phyloP scores from a whole-genome alignment of 2,113 vertebrate genomes.

The Sclerurus mexicanus region DNA sequence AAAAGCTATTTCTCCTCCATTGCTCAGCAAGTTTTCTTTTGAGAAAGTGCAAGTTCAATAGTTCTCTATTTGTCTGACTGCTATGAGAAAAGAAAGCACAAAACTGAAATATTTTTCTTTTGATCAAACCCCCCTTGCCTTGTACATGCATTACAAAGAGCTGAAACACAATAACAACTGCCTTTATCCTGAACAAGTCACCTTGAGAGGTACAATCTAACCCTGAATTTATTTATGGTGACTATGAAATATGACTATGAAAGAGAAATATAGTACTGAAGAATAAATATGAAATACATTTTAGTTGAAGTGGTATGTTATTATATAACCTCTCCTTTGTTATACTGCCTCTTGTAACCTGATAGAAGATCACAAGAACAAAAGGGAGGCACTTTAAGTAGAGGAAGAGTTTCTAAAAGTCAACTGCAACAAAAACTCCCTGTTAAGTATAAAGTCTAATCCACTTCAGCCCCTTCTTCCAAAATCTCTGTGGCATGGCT shows the following conservation, averaged over 20 bases:
- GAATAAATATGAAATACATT: conserved; percentile 29
- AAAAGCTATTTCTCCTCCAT: not conserved
- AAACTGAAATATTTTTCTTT: conserved; percentile 5
- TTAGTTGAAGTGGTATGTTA: not conserved
- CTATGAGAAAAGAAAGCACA: not conserved
- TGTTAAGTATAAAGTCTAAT: not conserved
- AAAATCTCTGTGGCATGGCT: not conserved
- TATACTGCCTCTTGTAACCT: not conserved
- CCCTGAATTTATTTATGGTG: conserved; percentile 28
- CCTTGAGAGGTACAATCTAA: conserved; percentile 38
- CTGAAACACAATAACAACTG: not conserved
- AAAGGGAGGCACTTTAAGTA: not conserved
- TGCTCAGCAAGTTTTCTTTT: not conserved
- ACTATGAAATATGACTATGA: conserved; percentile 10
- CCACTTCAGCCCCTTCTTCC: not conserved
- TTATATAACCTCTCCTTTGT: conserved; percentile 9
- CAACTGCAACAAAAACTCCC: not conserved
- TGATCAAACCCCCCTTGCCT: not conserved
- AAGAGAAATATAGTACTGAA: not conserved
- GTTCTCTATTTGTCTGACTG: not conserved
- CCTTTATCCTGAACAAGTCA: conserved; percentile 33
- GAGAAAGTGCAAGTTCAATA: not conserved
- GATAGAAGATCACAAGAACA: not conserved
- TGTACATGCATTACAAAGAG: conserved; percentile 8
- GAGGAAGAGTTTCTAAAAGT: not conserved